Conservation (phyloP, 2,797 vertebrate genomes). For the Coreius guichenoti region DNA sequence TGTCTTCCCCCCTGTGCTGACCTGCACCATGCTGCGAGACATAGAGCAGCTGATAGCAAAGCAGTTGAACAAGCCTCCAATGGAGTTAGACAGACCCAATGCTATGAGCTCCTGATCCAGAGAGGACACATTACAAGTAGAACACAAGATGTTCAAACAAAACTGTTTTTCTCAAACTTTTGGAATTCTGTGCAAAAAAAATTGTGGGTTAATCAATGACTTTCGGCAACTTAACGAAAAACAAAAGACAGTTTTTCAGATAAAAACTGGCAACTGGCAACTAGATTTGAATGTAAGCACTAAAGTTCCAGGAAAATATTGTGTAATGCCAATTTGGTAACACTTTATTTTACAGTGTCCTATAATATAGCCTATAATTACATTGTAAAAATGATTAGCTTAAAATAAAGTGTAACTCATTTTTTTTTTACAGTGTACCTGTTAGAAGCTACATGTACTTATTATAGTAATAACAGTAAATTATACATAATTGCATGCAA, state of each 20-base stretch:
- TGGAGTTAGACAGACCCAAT: slow-evolving; percentile 89
- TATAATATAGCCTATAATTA: too few relatives aligned
- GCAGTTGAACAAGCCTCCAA: slow-evolving; percentile 92
- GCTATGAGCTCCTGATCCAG: slow-evolving; percentile 89
- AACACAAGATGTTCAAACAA: slow-evolving; percentile 9
- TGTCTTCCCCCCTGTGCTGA: slow-evolving; percentile 84
- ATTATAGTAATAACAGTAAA: too few relatives aligned
- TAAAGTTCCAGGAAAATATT: neutral
- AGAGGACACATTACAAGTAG: slow-evolving; percentile 44
- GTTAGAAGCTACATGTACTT: too few relatives aligned
- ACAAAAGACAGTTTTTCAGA: neutral
- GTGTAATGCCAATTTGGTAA: neutral
- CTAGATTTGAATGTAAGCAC: neutral
- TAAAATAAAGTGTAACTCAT: too few relatives aligned
- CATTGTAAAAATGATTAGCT: too few relatives aligned
- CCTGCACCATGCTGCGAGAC: slow-evolving; percentile 94
- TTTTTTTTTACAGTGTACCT: too few relatives aligned
- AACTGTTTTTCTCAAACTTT: too few relatives aligned
- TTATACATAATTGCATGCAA: too few relatives aligned
- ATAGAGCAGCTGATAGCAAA: slow-evolving; percentile 94
- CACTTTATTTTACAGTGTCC: too few relatives aligned
- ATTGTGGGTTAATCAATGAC: neutral
- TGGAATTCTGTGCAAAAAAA: neutral
- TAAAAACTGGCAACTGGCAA: neutral
- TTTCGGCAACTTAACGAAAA: neutral